Conservation (phyloP, 2,888 invertebrate genomes). For the Muscina levida region DNA sequence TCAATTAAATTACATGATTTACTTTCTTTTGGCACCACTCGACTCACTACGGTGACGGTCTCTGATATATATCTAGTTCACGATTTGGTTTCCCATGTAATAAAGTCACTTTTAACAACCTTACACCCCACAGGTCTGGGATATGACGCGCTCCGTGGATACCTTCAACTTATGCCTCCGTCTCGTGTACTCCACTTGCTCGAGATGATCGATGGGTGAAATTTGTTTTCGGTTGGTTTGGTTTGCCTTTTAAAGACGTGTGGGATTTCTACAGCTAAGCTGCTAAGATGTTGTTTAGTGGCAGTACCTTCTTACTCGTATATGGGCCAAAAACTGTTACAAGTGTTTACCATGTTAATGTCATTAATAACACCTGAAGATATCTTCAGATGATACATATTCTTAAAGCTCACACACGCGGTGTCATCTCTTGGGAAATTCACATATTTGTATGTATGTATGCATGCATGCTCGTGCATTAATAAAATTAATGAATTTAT, state of each 20-base stretch:
- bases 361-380: conserved; percentile 56
- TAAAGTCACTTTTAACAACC: conserved; percentile 18
- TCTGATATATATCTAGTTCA: background rate
- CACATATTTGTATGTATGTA: background rate
- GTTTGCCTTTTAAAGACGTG: conserved; percentile 12
- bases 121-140: background rate
- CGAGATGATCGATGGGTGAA: conserved; percentile 60
- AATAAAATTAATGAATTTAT: conserved; percentile 32
- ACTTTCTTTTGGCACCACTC: conserved; percentile 34
- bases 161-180: too few relatives aligned
- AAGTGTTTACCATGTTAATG: conserved; percentile 57
- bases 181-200: too few relatives aligned
- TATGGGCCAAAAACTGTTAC: conserved; percentile 29
- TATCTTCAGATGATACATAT: conserved; percentile 33
- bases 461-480: background rate
- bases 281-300: background rate
- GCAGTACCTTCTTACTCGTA: background rate
- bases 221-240: conserved; percentile 40
- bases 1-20: conserved; percentile 28
- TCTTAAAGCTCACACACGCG: background rate
- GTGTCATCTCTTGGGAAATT: background rate
- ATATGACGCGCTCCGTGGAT: too few relatives aligned
- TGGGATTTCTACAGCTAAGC: too few relatives aligned
- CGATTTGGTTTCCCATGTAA: background rate
- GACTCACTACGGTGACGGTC: background rate